Base-by-base conservation (phyloP, 2,888 invertebrate species). In the Drosophila monieri region DNA sequence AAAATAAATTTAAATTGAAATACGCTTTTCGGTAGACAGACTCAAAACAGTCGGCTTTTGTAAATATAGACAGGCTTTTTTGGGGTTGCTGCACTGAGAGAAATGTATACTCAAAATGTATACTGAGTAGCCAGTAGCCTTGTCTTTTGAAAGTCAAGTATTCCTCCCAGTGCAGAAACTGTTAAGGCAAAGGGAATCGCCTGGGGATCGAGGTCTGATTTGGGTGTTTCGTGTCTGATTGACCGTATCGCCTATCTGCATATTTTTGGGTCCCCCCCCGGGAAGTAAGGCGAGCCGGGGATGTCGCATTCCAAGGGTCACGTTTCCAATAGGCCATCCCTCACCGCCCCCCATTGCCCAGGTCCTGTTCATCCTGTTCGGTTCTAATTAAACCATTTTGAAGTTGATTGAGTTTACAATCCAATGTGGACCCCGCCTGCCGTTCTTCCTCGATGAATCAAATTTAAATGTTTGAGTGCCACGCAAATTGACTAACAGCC, bases 391-490 rank as follows among this genome's bases (percentile, higher is more conserved):
- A 77, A 81, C 76, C 81, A 77, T 81, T 78, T 81, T 67, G 67
- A 75, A 76, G 73, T 67, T 76, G 67, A 81, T 81, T 78, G 79
- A 79, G 76, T 81, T 72, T 59, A 61, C 73, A 78, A 52, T 73
- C 74, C 18, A 41, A 41, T 58, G 37, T 8, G 37, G 43, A 1
- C 35, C 43, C 41, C 21, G 41, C 39, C 27, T 53, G 44, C 35
- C 41, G 43, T 48, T 53, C 69, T 57, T 15, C 21, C 44, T 46
- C 70, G 53, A 73, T 83, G 77, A 77, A 77, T 83, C 77, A 73
- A 76, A 79, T 81, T 83, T 73, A 79, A 83, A 76, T 81, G 77
- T 76, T 78, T 61, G 64, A 76, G 77, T 78, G 81, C 49, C 64
- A 61, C 76, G 81, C 79, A 78, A 78, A 81, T 64, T 69, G 70